Conservation (phyloP, 2,888 invertebrate genomes). For the Melieria crassipennis region DNA sequence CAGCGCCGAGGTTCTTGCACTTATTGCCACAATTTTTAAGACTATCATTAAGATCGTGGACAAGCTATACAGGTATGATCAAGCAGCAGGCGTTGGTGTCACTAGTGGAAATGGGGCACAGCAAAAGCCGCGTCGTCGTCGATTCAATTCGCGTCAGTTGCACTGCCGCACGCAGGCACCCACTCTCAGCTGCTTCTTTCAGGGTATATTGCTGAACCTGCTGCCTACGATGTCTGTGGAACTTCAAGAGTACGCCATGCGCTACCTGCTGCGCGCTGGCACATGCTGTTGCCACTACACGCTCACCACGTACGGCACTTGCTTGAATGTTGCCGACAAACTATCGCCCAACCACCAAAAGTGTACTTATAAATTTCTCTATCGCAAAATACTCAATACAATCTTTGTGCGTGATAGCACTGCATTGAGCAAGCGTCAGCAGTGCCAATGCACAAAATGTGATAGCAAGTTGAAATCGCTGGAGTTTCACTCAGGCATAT, state of each 20-base stretch:
- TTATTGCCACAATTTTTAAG: constrained; percentile 49
- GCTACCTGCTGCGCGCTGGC: constrained; percentile 55
- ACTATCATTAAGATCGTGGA: constrained; percentile 56
- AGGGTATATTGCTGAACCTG: constrained; percentile 57
- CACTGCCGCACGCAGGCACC: constrained; percentile 48
- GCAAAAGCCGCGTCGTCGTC: constrained; percentile 40
- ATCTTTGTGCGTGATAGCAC: constrained; percentile 50
- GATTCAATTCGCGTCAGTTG: constrained; percentile 48
- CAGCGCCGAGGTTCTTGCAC: constrained; percentile 28
- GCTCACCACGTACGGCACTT: constrained; percentile 49
- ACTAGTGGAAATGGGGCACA: constrained; percentile 30
- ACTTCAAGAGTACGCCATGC: constrained; percentile 55
- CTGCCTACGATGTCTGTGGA: constrained; percentile 48
- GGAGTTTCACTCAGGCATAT: constrained; percentile 54
- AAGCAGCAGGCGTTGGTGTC: constrained; percentile 46
- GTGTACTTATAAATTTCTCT: constrained; percentile 58
- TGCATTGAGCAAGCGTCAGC: constrained; percentile 6
- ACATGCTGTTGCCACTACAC: constrained; percentile 64
- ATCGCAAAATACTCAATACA: constrained; percentile 55
- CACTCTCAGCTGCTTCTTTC: constrained; percentile 59
- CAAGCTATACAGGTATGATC: constrained; percentile 53
- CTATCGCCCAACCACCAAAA: constrained; percentile 53
- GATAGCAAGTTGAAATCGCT: constrained; percentile 58
- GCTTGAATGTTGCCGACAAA: constrained; percentile 50
- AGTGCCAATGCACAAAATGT: constrained; percentile 51